Percentiles rank a stretch among this genome's conserved stretches.
Evolutionary conservation across 2,797 vertebrate genomes (phyloP).

Genomic region (Nannoperca australis): DNA sequence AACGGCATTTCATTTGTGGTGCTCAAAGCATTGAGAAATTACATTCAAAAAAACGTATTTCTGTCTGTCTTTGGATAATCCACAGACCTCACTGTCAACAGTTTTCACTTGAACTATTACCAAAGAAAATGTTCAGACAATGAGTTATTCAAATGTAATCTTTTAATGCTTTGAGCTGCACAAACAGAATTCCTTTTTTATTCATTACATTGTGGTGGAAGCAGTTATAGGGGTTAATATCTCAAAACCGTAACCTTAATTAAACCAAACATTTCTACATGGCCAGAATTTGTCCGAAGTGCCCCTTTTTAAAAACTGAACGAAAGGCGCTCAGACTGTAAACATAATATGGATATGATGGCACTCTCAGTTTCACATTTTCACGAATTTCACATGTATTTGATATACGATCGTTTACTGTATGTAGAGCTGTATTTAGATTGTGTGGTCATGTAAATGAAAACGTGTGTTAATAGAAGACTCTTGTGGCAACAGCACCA

Average conservation of each 20-base stretch:
- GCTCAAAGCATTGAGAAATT: slow-evolving; percentile 18
- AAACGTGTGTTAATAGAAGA: slow-evolving; percentile 25
- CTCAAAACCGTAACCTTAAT: background rate
- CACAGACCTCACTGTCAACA: slow-evolving; percentile 27
- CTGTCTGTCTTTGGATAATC: slow-evolving; percentile 21
- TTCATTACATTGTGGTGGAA: background rate
- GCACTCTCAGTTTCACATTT: background rate
- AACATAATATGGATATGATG: slow-evolving; percentile 1
- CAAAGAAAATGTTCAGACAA: slow-evolving; percentile 16
- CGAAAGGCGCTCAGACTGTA: background rate
- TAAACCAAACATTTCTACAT: background rate
- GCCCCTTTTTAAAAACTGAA: background rate
- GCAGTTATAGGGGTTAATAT: background rate
- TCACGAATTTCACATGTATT: background rate
- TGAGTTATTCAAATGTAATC: slow-evolving; percentile 6
- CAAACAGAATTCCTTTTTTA: background rate
- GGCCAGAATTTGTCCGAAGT: slow-evolving; percentile 1
- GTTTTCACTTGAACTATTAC: slow-evolving; percentile 26
- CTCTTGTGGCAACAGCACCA: slow-evolving; percentile 22
- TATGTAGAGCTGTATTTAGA: slow-evolving; percentile 29
- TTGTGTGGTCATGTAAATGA: slow-evolving; percentile 33
- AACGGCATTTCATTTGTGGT: slow-evolving; percentile 18
- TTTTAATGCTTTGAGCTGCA: slow-evolving; percentile 26
- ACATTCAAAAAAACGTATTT: slow-evolving; percentile 27
- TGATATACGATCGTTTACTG: slow-evolving; percentile 23